These are phyloP conservation scores for Coelogynopora nodosa DNA, from an alignment of 2,888 invertebrate species.

Conservation along the genomic window DNA sequence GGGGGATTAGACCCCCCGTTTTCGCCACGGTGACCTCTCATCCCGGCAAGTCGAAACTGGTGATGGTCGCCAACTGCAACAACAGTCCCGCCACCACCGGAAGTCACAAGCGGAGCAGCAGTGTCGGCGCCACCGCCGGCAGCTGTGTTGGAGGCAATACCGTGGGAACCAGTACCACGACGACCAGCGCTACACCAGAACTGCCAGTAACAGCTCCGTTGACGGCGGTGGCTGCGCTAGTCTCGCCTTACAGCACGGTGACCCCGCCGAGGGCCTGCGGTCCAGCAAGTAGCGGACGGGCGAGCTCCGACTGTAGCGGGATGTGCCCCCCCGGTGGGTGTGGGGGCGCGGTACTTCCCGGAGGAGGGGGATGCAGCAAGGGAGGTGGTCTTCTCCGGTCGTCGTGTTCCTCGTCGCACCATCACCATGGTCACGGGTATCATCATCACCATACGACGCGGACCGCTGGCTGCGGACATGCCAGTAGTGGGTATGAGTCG, in stretches of 20 bases:
- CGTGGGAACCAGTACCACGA: not conserved
- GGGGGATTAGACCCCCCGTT: not conserved
- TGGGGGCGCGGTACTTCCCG: not conserved
- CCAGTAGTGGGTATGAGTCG: slow-evolving; percentile 75
- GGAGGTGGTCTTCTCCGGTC: not conserved
- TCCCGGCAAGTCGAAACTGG: not conserved
- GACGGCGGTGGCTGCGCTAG: not conserved
- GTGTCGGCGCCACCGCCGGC: slow-evolving; percentile 8
- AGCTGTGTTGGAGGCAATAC: not conserved
- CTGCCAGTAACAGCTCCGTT: not conserved
- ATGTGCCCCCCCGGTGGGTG: slow-evolving; percentile 46
- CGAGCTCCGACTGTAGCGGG: slow-evolving; percentile 55
- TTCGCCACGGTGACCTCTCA: not conserved
- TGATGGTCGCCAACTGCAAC: not conserved
- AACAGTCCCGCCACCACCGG: not conserved
- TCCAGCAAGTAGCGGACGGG: slow-evolving; percentile 62
- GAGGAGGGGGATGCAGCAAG: not conserved
- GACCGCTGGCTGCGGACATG: slow-evolving; percentile 49
- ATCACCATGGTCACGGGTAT: too few species aligned
- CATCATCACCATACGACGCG: slow-evolving; percentile 48
- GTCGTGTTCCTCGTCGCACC: slow-evolving; percentile 45
- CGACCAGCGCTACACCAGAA: not conserved
- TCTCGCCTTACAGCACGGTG: slow-evolving; percentile 62
- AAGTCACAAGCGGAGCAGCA: not conserved
- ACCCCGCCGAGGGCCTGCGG: slow-evolving; percentile 59